phyloP scores from a whole-genome alignment of 1,140 invertebrate species.

The Papilio polyxenes region DNA sequence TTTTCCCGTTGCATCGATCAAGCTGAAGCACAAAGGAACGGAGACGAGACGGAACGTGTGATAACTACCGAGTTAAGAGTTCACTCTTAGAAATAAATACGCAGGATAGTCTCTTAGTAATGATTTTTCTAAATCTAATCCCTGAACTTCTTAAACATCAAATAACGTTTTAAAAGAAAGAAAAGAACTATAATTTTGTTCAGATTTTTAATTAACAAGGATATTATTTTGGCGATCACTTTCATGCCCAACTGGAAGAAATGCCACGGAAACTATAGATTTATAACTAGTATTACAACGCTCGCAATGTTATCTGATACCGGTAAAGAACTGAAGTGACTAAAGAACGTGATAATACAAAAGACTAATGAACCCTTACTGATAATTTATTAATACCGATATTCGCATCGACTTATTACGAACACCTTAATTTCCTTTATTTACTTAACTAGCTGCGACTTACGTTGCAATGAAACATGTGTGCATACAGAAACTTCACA shows the following conservation, averaged over 20 bases:
- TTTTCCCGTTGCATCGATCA: conserved; percentile 45
- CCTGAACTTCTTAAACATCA: no score
- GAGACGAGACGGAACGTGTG: not conserved
- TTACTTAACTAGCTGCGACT: not conserved
- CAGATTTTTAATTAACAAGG: not conserved
- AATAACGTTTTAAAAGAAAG: no score
- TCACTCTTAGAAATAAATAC: no score
- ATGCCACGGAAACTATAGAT: conserved; percentile 4
- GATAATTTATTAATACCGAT: conserved; percentile 20
- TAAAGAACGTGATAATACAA: conserved; percentile 22
- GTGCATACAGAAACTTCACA: no score
- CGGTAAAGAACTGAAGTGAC: conserved; percentile 7
- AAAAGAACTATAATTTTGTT: no score
- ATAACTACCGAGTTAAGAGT: not conserved
- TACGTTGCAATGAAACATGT: no score
- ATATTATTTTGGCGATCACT: not conserved
- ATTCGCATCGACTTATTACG: not conserved
- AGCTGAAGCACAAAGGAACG: conserved; percentile 9
- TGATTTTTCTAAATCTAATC: no score
- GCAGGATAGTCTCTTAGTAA: no score
- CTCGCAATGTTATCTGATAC: conserved; percentile 9
- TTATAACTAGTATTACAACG: not conserved
- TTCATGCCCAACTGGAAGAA: not conserved
- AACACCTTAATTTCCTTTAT: conserved; percentile 21
- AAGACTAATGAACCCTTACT: conserved; percentile 26